phyloP scores from a whole-genome alignment of 1,140 invertebrate genomes.

The Oryctes rhinoceros region DNA sequence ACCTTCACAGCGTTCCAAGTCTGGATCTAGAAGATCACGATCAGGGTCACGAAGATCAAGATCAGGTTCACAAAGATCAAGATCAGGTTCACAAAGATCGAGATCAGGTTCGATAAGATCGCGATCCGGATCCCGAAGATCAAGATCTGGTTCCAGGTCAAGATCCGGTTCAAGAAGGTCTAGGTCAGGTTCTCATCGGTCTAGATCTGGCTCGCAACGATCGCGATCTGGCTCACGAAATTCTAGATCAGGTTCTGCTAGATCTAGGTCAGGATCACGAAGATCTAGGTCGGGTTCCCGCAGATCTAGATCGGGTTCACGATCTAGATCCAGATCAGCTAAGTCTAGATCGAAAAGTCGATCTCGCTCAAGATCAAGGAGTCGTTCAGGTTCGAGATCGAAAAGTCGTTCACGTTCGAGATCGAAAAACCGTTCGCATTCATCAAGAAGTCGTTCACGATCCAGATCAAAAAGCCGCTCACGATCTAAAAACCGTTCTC shows the following conservation, averaged over 20 bases:
- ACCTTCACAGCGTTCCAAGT: conserved; percentile 54
- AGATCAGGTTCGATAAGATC: conserved; percentile 50
- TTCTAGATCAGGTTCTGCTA: background rate
- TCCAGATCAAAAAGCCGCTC: conserved; percentile 50
- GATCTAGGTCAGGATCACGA: conserved; percentile 41
- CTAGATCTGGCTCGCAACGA: conserved; percentile 57
- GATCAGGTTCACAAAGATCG: conserved; percentile 58
- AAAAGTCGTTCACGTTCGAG: conserved; percentile 49
- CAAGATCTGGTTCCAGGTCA: conserved; percentile 58
- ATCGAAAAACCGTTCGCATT: conserved; percentile 46
- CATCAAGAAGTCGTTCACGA: conserved; percentile 48
- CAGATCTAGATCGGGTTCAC: conserved; percentile 59
- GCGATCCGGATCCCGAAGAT: conserved; percentile 54
- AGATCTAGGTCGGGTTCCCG: conserved; percentile 54
- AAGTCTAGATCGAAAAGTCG: conserved; percentile 54
- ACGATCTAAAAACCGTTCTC: conserved; percentile 31
- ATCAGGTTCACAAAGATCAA: conserved; percentile 59
- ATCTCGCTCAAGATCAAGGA: conserved; percentile 51
- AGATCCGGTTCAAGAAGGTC: conserved; percentile 60
- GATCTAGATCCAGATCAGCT: conserved; percentile 58
- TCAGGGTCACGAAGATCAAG: conserved; percentile 60
- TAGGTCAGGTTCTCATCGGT: conserved; percentile 59
- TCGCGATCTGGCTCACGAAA: conserved; percentile 54
- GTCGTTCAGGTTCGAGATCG: conserved; percentile 45
- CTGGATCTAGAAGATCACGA: conserved; percentile 59